phyloP scores from a whole-genome alignment of 2,888 invertebrate species.

The Tetheella fluctuosa region DNA sequence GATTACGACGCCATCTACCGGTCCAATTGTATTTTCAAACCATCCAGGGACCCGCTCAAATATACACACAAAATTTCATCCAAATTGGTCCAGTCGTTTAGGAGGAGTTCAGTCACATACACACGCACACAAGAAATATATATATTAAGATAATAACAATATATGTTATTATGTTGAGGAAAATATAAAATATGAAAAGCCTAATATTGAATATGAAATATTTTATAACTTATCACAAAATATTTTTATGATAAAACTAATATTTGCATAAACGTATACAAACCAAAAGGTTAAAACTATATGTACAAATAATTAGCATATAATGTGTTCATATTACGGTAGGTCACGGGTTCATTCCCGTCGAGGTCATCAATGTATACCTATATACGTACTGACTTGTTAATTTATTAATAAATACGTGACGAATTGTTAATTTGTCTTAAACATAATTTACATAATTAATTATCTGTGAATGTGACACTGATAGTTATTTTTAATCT shows the following conservation, averaged over 20 bases:
- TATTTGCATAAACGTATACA: conserved; percentile 20
- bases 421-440: conserved; percentile 1
- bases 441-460: not conserved
- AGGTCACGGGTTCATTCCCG: conserved; percentile 18
- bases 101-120: too few relatives aligned
- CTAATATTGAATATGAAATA: too few relatives aligned
- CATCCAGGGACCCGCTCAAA: too few relatives aligned
- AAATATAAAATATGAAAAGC: too few relatives aligned
- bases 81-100: too few relatives aligned
- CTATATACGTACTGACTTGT: conserved; percentile 1
- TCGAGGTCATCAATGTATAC: conserved; percentile 13
- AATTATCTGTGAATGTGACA: not conserved
- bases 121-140: too few relatives aligned
- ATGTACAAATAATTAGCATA: conserved; percentile 6
- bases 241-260: conserved; percentile 11
- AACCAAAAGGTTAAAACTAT: not conserved
- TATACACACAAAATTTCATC: too few relatives aligned
- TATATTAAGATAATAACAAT: too few relatives aligned
- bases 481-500: not conserved
- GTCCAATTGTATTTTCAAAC: too few relatives aligned
- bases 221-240: not conserved
- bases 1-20: too few relatives aligned
- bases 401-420: conserved; percentile 3
- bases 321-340: conserved; percentile 16
- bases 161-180: too few relatives aligned